Base-by-base conservation (phyloP, 2,797 vertebrate genomes). In the Rhynchonycteris naso region DNA sequence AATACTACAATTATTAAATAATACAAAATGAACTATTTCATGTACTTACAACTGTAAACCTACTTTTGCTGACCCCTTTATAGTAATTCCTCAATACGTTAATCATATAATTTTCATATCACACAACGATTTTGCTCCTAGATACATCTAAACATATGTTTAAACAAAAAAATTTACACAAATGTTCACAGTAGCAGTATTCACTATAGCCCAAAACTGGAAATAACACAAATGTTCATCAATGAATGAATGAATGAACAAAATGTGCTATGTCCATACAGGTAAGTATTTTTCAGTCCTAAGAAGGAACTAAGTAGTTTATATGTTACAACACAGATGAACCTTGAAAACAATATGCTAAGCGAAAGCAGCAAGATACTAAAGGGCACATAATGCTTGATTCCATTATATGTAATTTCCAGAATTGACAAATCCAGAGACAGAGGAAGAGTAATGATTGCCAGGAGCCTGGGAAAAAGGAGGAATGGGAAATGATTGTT, bases 71-170 rank as follows among this genome's bases (percentile, higher is more conserved):
- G 11, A 54, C 50, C 19, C 19, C 22, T 22, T 19, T 33, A 16
- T 10, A 83, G 56, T 19, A 87, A 61, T 74, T 74, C 56, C 30
- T 87, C 30, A 63, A 63, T 50, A 87, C 63, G 43, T 50, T 50
- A 63, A 33, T 75, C 43, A 75, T 43, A 68, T 75, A 75, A 75
- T 87, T 63, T 87, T 19, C 30, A 63, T 63, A 52, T 63, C 74
- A 50, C 4, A 33, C 28, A 87, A 47, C 5, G 33, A 33, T 63
- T 33, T 52, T n/a, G 11, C 35, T 75, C 22, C 43, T 75, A 61
- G 5, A 75, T 63, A 88, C 15, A 88, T 52, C 22, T 58, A 68
- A 89, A 68, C 33, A 35, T 5, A 50, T 24, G 33, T 78, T 88
- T 61, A 43, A 75, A 68, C 33, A 56, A 43, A 74, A 61, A 43